A percentile compares a stretch with the other conserved stretches of the same genome.
phyloP scores from a whole-genome alignment of 2,888 invertebrate genomes.

The Tachystola acroxantha region DNA sequence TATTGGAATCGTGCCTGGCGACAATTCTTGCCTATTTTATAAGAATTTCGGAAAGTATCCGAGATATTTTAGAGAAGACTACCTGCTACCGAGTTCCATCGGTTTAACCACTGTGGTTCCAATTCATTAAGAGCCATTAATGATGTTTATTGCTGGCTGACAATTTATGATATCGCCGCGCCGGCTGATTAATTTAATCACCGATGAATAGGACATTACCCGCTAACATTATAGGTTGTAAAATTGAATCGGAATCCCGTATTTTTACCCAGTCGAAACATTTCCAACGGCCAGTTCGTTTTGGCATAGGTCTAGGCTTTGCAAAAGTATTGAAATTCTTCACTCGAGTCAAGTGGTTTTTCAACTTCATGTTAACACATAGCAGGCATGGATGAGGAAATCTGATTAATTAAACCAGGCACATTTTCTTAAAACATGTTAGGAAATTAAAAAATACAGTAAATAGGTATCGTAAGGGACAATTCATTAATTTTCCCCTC shows the following conservation, averaged over 20 bases:
- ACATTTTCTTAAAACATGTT: too few relatives aligned
- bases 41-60: constrained; percentile 51
- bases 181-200: constrained; percentile 62
- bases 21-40: constrained; percentile 51
- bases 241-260: constrained; percentile 19
- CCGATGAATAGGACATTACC: constrained; percentile 47
- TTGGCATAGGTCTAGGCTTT: background rate
- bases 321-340: too few relatives aligned
- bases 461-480: too few relatives aligned
- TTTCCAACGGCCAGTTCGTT: constrained; percentile 2
- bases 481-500: too few relatives aligned
- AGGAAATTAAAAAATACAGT: too few relatives aligned
- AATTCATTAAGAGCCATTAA: constrained; percentile 71
- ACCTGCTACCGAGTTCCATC: constrained; percentile 51
- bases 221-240: constrained; percentile 29
- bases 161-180: constrained; percentile 49
- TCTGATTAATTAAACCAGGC: too few relatives aligned
- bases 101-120: constrained; percentile 27
- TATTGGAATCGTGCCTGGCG: constrained; percentile 27
- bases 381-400: too few relatives aligned
- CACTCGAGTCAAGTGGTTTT: too few relatives aligned
- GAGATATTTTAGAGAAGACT: constrained; percentile 42
- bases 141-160: constrained; percentile 55
- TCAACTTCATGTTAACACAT: too few relatives aligned
- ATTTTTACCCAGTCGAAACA: constrained; percentile 27